These are phyloP conservation scores for Henricia sp. DNA, from an alignment of 53 echinoderm and acorn worm genomes.

Conservation along the genomic window DNA sequence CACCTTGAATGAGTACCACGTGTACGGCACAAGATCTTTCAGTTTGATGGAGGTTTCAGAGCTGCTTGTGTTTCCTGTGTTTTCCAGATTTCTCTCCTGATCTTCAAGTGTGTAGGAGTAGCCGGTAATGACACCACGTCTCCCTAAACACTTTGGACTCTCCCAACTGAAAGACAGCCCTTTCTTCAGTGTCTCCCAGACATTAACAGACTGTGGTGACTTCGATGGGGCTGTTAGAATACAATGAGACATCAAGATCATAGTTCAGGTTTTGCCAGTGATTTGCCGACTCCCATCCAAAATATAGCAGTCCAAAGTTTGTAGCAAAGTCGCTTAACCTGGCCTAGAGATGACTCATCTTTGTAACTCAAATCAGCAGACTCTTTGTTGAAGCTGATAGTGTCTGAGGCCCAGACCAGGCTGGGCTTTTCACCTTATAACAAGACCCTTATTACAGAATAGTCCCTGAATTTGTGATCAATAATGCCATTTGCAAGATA, in stretches of 20 bases:
- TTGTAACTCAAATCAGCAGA: too few species aligned
- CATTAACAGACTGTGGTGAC: not conserved
- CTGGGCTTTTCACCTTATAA: too few species aligned
- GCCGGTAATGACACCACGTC: conserved; percentile 47
- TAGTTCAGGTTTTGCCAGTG: not conserved
- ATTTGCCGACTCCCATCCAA: too few species aligned
- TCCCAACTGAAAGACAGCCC: conserved; percentile 29
- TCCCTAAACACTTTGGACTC: conserved; percentile 27
- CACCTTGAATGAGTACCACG: conserved; percentile 65
- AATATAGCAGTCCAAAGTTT: too few species aligned
- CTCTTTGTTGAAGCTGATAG: too few species aligned
- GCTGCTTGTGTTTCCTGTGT: not conserved
- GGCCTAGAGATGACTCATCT: too few species aligned
- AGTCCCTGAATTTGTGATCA: too few species aligned
- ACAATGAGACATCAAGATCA: too few species aligned
- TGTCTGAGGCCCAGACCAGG: too few species aligned
- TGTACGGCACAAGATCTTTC: conserved; percentile 50
- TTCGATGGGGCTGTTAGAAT: conserved; percentile 35
- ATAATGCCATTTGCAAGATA: too few species aligned
- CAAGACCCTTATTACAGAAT: too few species aligned
- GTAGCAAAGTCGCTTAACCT: too few species aligned
- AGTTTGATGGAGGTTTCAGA: not conserved
- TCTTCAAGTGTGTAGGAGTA: conserved; percentile 38
- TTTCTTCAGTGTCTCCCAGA: not conserved
- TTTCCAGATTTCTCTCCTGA: not conserved